A percentile compares a stretch with the other conserved stretches of the same genome.
phyloP scores from a whole-genome alignment of 2,888 invertebrate genomes.

The Troilus luridus region DNA sequence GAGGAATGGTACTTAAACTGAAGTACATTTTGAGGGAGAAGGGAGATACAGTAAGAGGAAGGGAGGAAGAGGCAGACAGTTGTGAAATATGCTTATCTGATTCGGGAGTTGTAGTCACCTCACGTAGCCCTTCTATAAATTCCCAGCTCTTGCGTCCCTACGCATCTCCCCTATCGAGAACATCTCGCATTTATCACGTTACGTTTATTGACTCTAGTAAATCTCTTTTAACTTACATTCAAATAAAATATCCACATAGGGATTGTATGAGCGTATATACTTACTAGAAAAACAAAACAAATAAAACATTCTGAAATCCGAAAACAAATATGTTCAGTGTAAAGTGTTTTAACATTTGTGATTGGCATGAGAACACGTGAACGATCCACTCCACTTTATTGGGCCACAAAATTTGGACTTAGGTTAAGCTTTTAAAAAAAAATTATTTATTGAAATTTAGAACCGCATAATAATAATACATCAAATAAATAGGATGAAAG shows the following conservation, averaged over 20 bases:
- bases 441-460: no score
- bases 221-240: not conserved
- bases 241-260: not conserved
- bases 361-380: not conserved
- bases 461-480: no score
- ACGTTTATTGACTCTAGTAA: slow-evolving; percentile 8
- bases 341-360: not conserved
- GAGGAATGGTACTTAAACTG: not conserved
- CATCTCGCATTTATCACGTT: not conserved
- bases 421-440: no score
- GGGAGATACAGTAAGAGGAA: not conserved
- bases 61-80: not conserved
- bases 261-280: not conserved
- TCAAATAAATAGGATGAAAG: no score
- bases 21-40: not conserved
- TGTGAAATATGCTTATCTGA: slow-evolving; percentile 28
- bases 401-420: no score
- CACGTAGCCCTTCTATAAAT: slow-evolving; percentile 42
- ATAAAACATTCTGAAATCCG: no score
- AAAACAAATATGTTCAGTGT: not conserved
- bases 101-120: slow-evolving; percentile 5
- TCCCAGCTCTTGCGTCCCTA: not conserved
- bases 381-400: no score
- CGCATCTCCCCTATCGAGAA: not conserved
- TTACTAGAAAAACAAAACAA: not conserved